Evolutionary conservation across 2,797 vertebrate species (phyloP), one percentile per base, ranked within the genome.

Genomic region (Urophycis tenuis): DNA sequence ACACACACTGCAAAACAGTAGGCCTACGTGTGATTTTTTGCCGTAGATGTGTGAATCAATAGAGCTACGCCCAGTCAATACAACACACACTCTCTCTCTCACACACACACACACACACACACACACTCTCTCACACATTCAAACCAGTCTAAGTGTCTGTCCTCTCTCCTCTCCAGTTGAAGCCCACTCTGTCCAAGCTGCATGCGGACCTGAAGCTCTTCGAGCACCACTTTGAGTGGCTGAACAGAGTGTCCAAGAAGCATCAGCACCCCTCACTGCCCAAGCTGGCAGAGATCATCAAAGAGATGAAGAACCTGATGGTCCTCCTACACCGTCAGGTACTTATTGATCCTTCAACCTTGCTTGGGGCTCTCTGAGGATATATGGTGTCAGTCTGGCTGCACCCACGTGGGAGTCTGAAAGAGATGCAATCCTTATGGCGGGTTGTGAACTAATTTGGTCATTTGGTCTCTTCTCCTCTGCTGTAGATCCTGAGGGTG

Each of bases 221-320:
- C 11, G 93, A 94, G 88, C 92, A 93, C 81, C 93, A 94, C 88
- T 94, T 94, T 53, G 92, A 93, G 82, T 94, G 94, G 94, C 89
- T 94, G 73, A 94, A 89, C 90, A 88, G 32, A 81, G 88, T 91
- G 31, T 92, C 92, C 35, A 91, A 91, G 86, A 94, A 89, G 84
- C 92, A 94, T 81, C 90, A 92, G 33, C 90, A 93, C 81, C 87
- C 89, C 14, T 86, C 90, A 3, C 80, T 91, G 73, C 90, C 91
- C 73, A 94, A 93, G 76, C 83, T 94, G 79, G 85, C 79, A 11
- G 92, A 94, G 82, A 91, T 94, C 90, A 93, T 94, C 81, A 88
- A 76, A 53, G 90, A 92, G 74, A 92, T 94, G 76, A 93, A 90
- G 87, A 85, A 87, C 45, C 91, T 94, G 67, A 91, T 91, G 84